Evolutionary conservation across 2,888 invertebrate genomes (phyloP), one percentile per base, ranked within the genome.

Genomic region (Tholera decimalis): DNA sequence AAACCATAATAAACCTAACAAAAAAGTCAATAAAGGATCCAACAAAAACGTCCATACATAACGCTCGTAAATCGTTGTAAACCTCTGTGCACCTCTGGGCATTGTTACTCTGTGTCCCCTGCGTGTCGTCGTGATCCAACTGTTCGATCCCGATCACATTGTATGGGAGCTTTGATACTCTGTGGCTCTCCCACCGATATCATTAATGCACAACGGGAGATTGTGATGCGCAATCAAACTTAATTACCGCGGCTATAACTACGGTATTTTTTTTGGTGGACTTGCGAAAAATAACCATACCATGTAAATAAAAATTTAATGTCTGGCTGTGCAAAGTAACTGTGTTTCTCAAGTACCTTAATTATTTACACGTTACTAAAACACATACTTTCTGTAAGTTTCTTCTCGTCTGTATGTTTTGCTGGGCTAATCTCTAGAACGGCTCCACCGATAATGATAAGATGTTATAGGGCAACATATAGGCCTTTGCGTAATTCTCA

Each of bases 121-220:
- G 87, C 86, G 88, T 90, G 90, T 89, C 84, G 87, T 86, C 83
- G 85, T 78, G 80, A 77, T 82, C 69, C 84, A 77, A 84, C 79
- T 80, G 79, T 80, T 78, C 83, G 79, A 83, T 80, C 70, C 66
- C 83, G 83, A 88, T 89, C 86, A 82, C 85, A 86, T 86, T 85
- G 79, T 81, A 85, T 85, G 85, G 83, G 83, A 84, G 79, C 74
- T 72, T 77, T 73, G 64, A 78, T 76, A 69, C 66, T 79, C 63
- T 74, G 71, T 82, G 80, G 74, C 77, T 85, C 81, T 79, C 71
- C 56, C 76, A 73, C 79, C 74, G 84, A 87, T 89, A 87, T 86
- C 88, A 85, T 87, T 86, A 89, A 86, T 86, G 82, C 84, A 83
- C 85, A 86, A 84, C 85, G 79, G 81, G 81, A 80, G 80, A 83